Evolutionary conservation across 2,113 vertebrate species (phyloP), one percentile per base, ranked within the genome.

Genomic region (Arvicanthis niloticus): DNA sequence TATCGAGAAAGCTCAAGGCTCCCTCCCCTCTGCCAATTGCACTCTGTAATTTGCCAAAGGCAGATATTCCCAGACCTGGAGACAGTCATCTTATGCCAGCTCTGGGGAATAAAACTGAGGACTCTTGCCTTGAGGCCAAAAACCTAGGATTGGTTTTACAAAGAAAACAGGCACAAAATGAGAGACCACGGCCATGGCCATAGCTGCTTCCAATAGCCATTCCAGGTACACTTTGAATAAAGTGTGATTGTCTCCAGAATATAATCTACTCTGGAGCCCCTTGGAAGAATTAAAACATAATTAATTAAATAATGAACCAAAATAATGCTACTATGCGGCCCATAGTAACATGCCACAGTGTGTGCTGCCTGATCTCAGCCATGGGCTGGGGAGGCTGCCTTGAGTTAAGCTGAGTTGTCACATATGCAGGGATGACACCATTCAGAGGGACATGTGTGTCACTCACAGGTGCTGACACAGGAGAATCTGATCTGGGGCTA

Each of bases 401-500:
- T 80, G 45, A 51, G 34, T 51, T 70, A 34, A 84, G 78, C 96
- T 94, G 88, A 94, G 42, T 6, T 95, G 81, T 96, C 95, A 96
- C 8, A 70, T 53, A 70, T 3, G 26, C 91, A 65, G 24, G 16
- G 9, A 26, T 13, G 2, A 84, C 77, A 7, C 34, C 60, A 91
- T 89, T 76, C 91, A 95, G 88, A 88, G 84, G 60, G 53, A 48
- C 0, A 1, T 89, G 91, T 72, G 42, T 95, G 92, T 53, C 96
- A 29, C 77, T 89, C 89, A 45, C 1, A 95, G 48, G 40, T 89
- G 97, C 97, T 97, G 96, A 97, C 77, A 17, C 73, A 40, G 94
- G 86, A 76, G 65, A 96, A 97, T 95, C 89, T 95, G 95, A 98
- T 96, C 94, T 78, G 92, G 40, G 40, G 15, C 81, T 92, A 77